Evolutionary conservation across 2,888 invertebrate species (phyloP).

Genomic region (Melanophora roralis): DNA sequence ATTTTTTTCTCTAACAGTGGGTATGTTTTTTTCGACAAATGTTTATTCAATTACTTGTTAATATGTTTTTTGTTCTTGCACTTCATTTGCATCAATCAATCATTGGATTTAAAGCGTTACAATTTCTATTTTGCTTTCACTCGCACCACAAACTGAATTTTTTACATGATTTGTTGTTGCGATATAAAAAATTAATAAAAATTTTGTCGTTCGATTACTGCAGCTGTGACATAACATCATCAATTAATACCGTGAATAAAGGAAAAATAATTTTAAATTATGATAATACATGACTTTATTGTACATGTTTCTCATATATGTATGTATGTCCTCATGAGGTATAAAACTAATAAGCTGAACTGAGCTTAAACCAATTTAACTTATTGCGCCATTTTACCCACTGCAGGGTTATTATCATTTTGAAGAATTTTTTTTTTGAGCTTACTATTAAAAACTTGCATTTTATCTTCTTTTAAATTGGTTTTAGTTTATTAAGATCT

Average conservation of each 20-base stretch:
- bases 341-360: too few relatives aligned
- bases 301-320: too few relatives aligned
- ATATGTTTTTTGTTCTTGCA: conserved; percentile 57
- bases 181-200: not conserved
- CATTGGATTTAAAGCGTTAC: conserved; percentile 59
- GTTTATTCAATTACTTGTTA: conserved; percentile 39
- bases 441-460: too few relatives aligned
- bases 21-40: not conserved
- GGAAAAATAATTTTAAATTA: not conserved
- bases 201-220: conserved; percentile 40
- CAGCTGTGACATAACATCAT: conserved; percentile 63
- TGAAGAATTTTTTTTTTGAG: too few relatives aligned
- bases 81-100: conserved; percentile 66
- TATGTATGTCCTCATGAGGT: too few relatives aligned
- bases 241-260: conserved; percentile 9
- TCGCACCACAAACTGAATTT: not conserved
- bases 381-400: too few relatives aligned
- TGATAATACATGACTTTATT: too few relatives aligned
- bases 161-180: not conserved
- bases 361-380: too few relatives aligned
- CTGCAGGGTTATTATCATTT: too few relatives aligned
- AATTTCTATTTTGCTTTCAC: conserved; percentile 25
- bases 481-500: too few relatives aligned
- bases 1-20: conserved; percentile 2
- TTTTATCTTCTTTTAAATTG: too few relatives aligned